Percentiles rank a stretch among this genome's conserved stretches.
These are phyloP conservation scores for Zosterops borbonicus DNA, from an alignment of 2,113 vertebrate genomes.

Conservation along the genomic window DNA sequence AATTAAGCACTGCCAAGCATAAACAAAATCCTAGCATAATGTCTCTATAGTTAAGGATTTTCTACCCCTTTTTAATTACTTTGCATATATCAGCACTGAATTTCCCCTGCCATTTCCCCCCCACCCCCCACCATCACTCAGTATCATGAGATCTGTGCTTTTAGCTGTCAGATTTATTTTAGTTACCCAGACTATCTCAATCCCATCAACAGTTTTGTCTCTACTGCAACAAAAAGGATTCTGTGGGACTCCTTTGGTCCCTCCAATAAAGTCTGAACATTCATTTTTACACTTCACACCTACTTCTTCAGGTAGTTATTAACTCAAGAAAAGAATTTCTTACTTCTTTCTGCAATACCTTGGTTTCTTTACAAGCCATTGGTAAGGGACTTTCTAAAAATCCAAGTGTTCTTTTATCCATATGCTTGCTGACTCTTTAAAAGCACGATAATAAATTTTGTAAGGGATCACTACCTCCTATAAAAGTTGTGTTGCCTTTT, in stretches of 20 bases:
- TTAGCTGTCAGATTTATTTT: not conserved
- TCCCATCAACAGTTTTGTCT: not conserved
- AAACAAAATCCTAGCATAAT: not conserved
- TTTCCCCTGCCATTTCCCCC: not conserved
- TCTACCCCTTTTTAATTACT: not conserved
- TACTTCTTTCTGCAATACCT: not conserved
- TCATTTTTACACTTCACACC: not conserved
- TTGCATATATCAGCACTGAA: not conserved
- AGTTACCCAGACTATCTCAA: not conserved
- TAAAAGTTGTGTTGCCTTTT: conserved; percentile 6
- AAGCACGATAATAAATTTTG: conserved; percentile 8
- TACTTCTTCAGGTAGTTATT: not conserved
- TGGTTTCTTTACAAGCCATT: not conserved
- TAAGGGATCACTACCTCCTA: not conserved
- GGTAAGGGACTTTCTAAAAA: not conserved
- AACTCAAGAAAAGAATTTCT: not conserved
- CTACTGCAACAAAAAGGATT: not conserved
- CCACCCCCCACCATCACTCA: not conserved
- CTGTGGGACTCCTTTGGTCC: not conserved
- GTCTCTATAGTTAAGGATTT: not conserved
- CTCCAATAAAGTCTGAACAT: not conserved
- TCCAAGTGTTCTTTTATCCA: not conserved
- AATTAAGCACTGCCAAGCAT: not conserved
- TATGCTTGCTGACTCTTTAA: not conserved
- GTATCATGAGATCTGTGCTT: not conserved